These are phyloP conservation scores for Thunnus thynnus DNA, from an alignment of 2,113 vertebrate species.

Conservation along the genomic window DNA sequence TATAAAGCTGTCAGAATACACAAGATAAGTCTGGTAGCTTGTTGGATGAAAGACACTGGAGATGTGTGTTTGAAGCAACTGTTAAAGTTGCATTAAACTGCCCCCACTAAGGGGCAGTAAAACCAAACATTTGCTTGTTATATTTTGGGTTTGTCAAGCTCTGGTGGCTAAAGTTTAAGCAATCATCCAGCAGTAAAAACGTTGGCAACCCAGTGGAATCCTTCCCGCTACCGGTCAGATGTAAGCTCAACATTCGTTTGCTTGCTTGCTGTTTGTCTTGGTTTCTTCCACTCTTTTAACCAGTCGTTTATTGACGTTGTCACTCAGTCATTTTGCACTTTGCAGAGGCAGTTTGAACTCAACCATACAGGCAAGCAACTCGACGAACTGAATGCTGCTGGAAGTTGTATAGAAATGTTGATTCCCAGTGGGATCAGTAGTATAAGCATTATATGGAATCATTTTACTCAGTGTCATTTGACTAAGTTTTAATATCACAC, in stretches of 20 bases:
- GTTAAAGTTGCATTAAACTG: background rate
- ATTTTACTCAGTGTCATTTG: background rate
- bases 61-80: conserved; percentile 2
- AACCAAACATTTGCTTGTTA: background rate
- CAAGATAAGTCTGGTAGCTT: background rate
- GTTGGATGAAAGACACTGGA: background rate
- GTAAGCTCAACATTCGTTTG: too few species aligned
- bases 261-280: background rate
- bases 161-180: background rate
- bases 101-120: background rate
- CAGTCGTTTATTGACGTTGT: background rate
- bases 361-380: background rate
- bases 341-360: background rate
- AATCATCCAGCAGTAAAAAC: background rate
- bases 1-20: conserved; percentile 10
- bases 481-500: background rate
- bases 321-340: background rate
- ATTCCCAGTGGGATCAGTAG: background rate
- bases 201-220: background rate
- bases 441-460: background rate
- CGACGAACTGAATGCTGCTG: background rate
- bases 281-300: background rate
- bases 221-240: background rate
- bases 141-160: background rate
- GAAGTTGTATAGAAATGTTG: background rate